phyloP scores from a whole-genome alignment of 64 coral and sea anemone genomes.

The Trachythela sp. region DNA sequence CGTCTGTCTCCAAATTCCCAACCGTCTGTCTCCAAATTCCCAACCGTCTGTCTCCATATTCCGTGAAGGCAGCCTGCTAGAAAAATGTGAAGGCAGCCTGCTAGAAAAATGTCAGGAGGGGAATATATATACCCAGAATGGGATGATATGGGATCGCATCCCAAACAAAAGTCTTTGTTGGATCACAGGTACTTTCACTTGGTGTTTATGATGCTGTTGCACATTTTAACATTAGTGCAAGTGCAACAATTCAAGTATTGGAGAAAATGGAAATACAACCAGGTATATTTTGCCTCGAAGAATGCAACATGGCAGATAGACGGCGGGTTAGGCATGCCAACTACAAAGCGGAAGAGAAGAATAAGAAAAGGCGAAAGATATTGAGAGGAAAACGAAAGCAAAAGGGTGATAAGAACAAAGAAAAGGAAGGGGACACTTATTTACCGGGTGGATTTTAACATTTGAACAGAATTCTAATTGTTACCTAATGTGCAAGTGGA shows the following conservation, averaged over 20 bases:
- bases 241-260: background rate
- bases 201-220: slow-evolving; percentile 43
- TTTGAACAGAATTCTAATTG: background rate
- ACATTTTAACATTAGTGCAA: slow-evolving; percentile 4
- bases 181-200: slow-evolving; percentile 30
- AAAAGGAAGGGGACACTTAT: slow-evolving; percentile 3
- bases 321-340: background rate
- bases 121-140: slow-evolving; percentile 49
- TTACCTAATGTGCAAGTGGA: background rate
- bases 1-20: no score
- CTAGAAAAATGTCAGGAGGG: slow-evolving; percentile 36
- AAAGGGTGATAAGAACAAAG: background rate
- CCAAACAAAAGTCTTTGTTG: slow-evolving; percentile 51
- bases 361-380: background rate
- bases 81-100: slow-evolving; percentile 38
- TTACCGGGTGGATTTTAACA: background rate
- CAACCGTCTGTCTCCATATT: no score
- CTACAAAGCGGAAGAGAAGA: background rate
- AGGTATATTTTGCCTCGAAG: background rate
- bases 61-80: no score
- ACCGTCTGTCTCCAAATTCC: no score
- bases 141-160: slow-evolving; percentile 42
- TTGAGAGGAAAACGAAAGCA: background rate
- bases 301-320: background rate
- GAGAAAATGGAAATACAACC: slow-evolving; percentile 20